These are phyloP conservation scores for Hydrotaea cyrtoneurina DNA, from an alignment of 2,888 invertebrate genomes.

Conservation along the genomic window DNA sequence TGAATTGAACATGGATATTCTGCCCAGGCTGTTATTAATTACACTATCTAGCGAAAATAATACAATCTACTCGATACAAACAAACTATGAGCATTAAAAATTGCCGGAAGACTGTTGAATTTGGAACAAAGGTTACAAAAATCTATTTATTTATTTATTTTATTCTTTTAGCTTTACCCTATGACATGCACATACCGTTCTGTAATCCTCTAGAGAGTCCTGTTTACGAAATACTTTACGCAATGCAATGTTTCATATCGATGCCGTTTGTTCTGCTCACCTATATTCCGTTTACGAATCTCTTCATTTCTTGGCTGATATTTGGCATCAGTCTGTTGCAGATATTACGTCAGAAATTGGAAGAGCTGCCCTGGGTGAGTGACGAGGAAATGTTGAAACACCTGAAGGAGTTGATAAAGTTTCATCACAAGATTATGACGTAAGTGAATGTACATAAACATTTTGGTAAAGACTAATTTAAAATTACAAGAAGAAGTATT, in stretches of 20 bases:
- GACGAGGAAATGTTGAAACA: conserved; percentile 56
- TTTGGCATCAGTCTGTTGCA: conserved; percentile 69
- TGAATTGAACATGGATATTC: too few species aligned
- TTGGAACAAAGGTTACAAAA: too few species aligned
- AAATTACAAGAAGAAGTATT: too few species aligned
- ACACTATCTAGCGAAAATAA: too few species aligned
- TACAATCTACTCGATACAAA: too few species aligned
- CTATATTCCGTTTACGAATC: conserved; percentile 70
- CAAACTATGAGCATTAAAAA: too few species aligned
- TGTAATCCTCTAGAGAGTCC: conserved; percentile 66
- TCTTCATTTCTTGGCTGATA: conserved; percentile 69
- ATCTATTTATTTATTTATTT: too few species aligned
- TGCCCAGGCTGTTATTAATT: too few species aligned
- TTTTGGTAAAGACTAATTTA: too few species aligned
- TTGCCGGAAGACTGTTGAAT: too few species aligned
- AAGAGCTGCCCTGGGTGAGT: conserved; percentile 49
- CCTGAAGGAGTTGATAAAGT: conserved; percentile 66
- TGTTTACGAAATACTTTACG: conserved; percentile 68
- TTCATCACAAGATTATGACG: conserved; percentile 70
- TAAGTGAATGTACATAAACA: conserved; percentile 41
- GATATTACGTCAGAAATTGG: conserved; percentile 67
- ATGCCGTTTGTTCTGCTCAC: conserved; percentile 63
- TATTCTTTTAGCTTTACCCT: conserved; percentile 64
- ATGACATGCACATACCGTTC: conserved; percentile 52
- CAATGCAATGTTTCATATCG: conserved; percentile 53